Evolutionary conservation across 1,140 invertebrate genomes (phyloP), one percentile per base, ranked within the genome.

Genomic region (Lordiphosa stackelbergi): DNA sequence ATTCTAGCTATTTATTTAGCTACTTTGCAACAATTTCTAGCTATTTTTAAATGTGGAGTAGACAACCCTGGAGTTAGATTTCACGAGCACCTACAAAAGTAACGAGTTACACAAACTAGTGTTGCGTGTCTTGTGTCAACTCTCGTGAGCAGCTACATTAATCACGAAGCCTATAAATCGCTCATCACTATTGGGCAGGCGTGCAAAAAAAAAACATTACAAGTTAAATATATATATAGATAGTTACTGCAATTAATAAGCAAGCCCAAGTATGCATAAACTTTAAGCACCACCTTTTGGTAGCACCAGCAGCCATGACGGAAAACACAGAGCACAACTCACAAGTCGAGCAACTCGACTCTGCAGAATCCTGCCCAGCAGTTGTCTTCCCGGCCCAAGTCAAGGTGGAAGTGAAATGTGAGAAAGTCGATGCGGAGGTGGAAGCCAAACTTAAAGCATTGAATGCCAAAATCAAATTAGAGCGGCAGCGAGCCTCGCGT

Each of bases 361-460:
- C 59, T 28, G 40, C 41, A 36, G 45, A 73, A 38, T 38, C 53
- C 7, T 12, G 9, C 34, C n/a, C 31, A 16, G n/a, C n/a, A 13
- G 11, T 11, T 12, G n/a, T 38, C 34, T 38, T 4, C 16, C 31
- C 37, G 10, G 4, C 7, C 38, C 16, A 38, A 34, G 4, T 22
- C 7, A 35, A 40, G 16, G 45, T 72, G 9, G 61, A 40, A 35
- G 73, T 84, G 6, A 84, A 84, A 55, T 49, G 48, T 37, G 78
- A 84, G 40, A 66, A 51, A 42, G 49, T 69, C 36, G 78, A 84
- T 24, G 47, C 42, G 4, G 78, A 84, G 19, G 61, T 84, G 28
- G 78, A 84, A 42, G 72, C 69, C 7, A 77, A 83, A 22, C 53
- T 83, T 5, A 54, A 45, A 11, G 60, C 72, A 1, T 45, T 81